phyloP scores from a whole-genome alignment of 2,888 invertebrate genomes.

The Cephus spinipes region DNA sequence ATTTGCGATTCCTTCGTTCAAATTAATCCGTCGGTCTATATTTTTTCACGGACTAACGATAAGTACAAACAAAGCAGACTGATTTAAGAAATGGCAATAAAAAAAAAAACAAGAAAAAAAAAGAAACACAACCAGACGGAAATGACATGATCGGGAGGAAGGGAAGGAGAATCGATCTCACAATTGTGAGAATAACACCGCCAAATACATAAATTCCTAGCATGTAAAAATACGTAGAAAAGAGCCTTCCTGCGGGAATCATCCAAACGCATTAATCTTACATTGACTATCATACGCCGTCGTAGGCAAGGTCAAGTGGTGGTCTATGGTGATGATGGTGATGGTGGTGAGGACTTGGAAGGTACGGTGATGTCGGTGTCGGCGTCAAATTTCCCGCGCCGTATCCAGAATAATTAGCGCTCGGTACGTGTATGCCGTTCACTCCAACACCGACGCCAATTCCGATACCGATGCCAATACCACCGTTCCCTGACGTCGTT shows the following conservation, averaged over 20 bases:
- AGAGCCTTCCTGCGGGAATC: slow-evolving; percentile 41
- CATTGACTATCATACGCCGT: slow-evolving; percentile 65
- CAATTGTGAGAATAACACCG: not conserved
- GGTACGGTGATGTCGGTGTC: slow-evolving; percentile 58
- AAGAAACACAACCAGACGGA: not conserved
- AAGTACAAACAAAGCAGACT: not conserved
- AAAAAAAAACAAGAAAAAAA: too few species aligned
- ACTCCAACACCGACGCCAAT: not conserved
- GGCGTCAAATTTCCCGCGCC: slow-evolving; percentile 47
- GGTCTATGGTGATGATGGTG: slow-evolving; percentile 53
- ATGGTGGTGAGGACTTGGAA: slow-evolving; percentile 39
- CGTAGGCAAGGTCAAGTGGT: slow-evolving; percentile 63
- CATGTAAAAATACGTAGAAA: slow-evolving; percentile 62
- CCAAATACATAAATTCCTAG: slow-evolving; percentile 5
- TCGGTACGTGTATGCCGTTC: slow-evolving; percentile 74
- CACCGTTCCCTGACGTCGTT: not conserved
- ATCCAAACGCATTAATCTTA: slow-evolving; percentile 30
- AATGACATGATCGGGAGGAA: not conserved
- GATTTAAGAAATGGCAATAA: not conserved
- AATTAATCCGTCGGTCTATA: not conserved
- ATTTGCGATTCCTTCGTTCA: not conserved
- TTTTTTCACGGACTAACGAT: not conserved
- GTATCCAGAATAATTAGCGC: slow-evolving; percentile 75
- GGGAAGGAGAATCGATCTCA: not conserved
- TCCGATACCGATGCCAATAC: not conserved